Percentiles rank a stretch among this genome's conserved stretches.
Conservation (phyloP, 2,797 vertebrate species). For the Petrocephalus sullivani region DNA sequence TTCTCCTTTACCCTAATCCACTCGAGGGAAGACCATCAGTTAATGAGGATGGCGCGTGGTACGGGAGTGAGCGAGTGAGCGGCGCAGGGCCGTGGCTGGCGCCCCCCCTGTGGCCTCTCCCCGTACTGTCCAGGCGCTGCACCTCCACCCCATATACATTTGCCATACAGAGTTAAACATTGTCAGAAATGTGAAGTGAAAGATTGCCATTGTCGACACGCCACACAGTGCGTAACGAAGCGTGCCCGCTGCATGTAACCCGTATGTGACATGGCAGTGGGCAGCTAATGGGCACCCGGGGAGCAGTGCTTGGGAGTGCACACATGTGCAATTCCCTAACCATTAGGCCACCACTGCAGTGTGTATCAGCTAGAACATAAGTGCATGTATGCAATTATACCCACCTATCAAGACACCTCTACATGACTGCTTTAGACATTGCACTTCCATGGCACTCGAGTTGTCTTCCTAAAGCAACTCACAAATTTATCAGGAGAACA, state of each 20-base stretch:
- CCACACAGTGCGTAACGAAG: too few relatives aligned
- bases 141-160: too few relatives aligned
- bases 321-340: too few relatives aligned
- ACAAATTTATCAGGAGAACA: background rate
- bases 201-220: too few relatives aligned
- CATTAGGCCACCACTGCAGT: background rate
- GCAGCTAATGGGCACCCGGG: too few relatives aligned
- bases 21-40: slow-evolving; percentile 18
- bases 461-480: background rate
- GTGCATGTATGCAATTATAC: background rate
- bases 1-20: slow-evolving; percentile 21
- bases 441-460: background rate
- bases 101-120: background rate
- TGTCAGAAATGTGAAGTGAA: too few relatives aligned
- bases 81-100: background rate
- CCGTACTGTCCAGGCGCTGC: background rate
- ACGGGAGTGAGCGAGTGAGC: too few relatives aligned
- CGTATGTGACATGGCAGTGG: too few relatives aligned
- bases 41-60: slow-evolving; percentile 5
- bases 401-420: background rate
- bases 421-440: background rate
- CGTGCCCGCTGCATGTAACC: too few relatives aligned
- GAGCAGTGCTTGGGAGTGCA: too few relatives aligned
- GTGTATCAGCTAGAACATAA: background rate
- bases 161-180: too few relatives aligned